Evolutionary conservation across 2,113 vertebrate species (phyloP), one percentile per base, ranked within the genome.

Genomic region (Myrmecophaga tridactyla): DNA sequence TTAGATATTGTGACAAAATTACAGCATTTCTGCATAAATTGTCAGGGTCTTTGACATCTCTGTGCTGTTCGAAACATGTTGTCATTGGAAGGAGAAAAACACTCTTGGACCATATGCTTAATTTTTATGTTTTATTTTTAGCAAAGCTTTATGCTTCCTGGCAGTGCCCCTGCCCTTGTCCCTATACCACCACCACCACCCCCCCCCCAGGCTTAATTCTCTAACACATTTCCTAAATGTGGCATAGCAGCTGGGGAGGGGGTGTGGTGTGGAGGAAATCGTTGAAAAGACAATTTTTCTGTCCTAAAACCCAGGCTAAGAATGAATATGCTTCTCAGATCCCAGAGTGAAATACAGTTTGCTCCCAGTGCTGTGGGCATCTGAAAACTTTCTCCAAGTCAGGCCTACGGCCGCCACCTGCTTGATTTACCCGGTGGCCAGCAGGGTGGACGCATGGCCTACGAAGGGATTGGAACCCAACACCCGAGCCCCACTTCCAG

Each of bases 391-490:
- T 62, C 77, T 56, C 65, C 41, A 25, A 58, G 21, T 17, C 72
- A 23, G 39, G 4, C 25, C 10, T 27, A 0, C 31, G 27, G 29
- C 27, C 0, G 0, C 6, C 62, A 0, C 1, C 67, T 13, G 20
- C 62, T 29, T 36, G 0, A 15, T 13, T 25, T 3, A 25, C 3
- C 4, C 20, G 56, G 56, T 13, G 51, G 23, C 60, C 18, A 0
- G 18, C 0, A 3, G 11, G 14, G 8, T 1, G 18, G 29, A 46
- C 17, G 1, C 18, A 2, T 1, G 9, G 31, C 51, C 0, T 25
- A 0, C 43, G 12, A 4, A 36, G 29, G 29, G 36, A 13, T 56
- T 4, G 14, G 4, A 18, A 15, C 21, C 36, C 1, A 0, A 0
- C 4, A 12, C 34, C 60, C 36, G 11, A 21, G 60, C 13, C 29